Conservation (phyloP, 1,140 invertebrate genomes). For the Sesamia nonagrioides region DNA sequence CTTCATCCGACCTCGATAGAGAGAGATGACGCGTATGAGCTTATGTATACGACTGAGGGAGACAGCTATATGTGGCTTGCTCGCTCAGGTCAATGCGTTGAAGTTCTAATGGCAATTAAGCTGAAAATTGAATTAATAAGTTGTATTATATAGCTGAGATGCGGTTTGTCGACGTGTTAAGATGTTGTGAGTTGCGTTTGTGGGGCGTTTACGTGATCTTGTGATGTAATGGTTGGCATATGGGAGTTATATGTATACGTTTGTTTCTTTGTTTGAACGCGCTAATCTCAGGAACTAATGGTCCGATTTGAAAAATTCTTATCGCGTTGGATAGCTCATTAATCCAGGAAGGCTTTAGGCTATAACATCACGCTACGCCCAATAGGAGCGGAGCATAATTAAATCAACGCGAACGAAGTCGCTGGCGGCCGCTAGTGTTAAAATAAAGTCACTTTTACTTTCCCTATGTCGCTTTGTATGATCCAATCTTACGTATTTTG, state of each 20-base stretch:
- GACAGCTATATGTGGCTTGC: conserved; percentile 34
- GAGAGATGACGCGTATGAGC: conserved; percentile 5
- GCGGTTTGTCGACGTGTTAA: conserved; percentile 7
- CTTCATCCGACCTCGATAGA: neutral
- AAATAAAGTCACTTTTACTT: too few relatives aligned
- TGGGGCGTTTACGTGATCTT: neutral
- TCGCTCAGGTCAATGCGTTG: conserved; percentile 38
- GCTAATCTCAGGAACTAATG: too few relatives aligned
- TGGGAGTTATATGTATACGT: neutral
- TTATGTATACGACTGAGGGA: neutral
- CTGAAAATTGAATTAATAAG: conserved; percentile 43
- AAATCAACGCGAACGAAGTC: too few relatives aligned
- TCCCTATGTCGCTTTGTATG: too few relatives aligned
- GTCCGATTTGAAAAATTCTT: too few relatives aligned
- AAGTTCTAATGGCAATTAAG: conserved; percentile 46
- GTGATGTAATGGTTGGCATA: neutral
- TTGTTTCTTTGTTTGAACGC: too few relatives aligned
- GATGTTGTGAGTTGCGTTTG: conserved; percentile 6
- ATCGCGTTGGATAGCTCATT: too few relatives aligned
- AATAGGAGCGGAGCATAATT: too few relatives aligned
- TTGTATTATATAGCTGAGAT: conserved; percentile 33
- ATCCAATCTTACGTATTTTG: too few relatives aligned
- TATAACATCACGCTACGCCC: too few relatives aligned
- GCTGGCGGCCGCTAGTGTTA: too few relatives aligned
- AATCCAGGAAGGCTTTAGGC: too few relatives aligned